phyloP scores from a whole-genome alignment of 1,140 invertebrate species.

The Euura saliciscinereae region DNA sequence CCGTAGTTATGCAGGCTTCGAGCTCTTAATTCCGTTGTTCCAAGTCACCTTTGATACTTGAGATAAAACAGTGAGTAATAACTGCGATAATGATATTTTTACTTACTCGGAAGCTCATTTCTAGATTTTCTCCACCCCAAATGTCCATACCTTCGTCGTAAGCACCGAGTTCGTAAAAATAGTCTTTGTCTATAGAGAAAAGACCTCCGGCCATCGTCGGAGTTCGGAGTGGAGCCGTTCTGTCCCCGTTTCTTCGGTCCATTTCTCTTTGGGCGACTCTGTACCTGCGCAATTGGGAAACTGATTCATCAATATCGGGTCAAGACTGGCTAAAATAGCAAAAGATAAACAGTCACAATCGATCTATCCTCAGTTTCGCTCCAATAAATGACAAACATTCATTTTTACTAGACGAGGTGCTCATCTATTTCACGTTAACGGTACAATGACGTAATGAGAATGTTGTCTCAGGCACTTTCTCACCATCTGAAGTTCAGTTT shows the following conservation, averaged over 20 bases:
- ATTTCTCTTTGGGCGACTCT: slow-evolving; percentile 94
- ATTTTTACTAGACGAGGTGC: not conserved
- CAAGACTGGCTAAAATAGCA: not conserved
- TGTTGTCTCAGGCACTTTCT: slow-evolving; percentile 35
- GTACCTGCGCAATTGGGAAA: slow-evolving; percentile 71
- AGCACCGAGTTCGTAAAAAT: slow-evolving; percentile 96
- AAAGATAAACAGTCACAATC: slow-evolving; percentile 14
- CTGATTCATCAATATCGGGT: slow-evolving; percentile 6
- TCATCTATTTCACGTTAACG: too few relatives aligned
- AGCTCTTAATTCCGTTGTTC: too few relatives aligned
- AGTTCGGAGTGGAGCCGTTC: slow-evolving; percentile 88
- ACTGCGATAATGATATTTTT: not conserved
- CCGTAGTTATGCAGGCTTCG: too few relatives aligned
- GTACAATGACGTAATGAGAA: too few relatives aligned
- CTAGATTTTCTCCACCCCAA: slow-evolving; percentile 99
- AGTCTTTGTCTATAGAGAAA: slow-evolving; percentile 95
- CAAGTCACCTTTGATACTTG: too few relatives aligned
- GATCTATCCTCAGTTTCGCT: not conserved
- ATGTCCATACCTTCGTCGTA: slow-evolving; percentile 99
- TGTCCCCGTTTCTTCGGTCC: slow-evolving; percentile 85
- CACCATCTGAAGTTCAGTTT: slow-evolving; percentile 97
- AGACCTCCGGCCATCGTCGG: slow-evolving; percentile 99
- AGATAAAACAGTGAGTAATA: too few relatives aligned
- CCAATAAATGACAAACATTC: slow-evolving; percentile 3
- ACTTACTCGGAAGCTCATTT: slow-evolving; percentile 98